phyloP scores from a whole-genome alignment of 2,797 vertebrate genomes.

The Hemibagrus guttatus region DNA sequence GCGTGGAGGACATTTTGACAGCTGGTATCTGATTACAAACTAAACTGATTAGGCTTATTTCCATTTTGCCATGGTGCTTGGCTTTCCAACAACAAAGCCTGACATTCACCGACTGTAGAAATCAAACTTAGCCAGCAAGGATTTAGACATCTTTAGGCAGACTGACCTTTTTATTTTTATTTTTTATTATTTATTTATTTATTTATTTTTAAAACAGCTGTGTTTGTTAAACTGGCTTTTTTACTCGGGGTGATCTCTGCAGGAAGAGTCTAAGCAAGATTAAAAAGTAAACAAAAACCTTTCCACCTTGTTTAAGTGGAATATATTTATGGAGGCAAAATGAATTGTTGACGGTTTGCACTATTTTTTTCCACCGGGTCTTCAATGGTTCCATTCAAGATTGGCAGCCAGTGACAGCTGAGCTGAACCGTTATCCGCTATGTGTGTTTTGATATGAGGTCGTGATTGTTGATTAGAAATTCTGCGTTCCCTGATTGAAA shows the following conservation, averaged over 20 bases:
- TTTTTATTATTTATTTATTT: too few species aligned
- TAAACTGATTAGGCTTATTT: constrained; percentile 30
- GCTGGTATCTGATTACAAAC: constrained; percentile 18
- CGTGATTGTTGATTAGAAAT: not conserved
- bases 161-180: not conserved
- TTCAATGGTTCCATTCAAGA: not conserved
- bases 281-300: not conserved
- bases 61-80: not conserved
- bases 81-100: not conserved
- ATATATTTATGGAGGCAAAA: not conserved
- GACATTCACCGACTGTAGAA: not conserved
- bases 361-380: not conserved
- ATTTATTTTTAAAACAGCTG: too few species aligned
- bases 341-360: not conserved
- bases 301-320: not conserved
- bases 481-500: too few species aligned
- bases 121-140: not conserved
- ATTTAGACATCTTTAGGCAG: not conserved
- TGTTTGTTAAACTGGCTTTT: not conserved
- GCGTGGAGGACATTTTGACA: not conserved
- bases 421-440: not conserved
- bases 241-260: too few species aligned
- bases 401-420: not conserved
- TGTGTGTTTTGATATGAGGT: not conserved
- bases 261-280: not conserved